Evolutionary conservation across 1,140 invertebrate species (phyloP).

Genomic region (Dreissena polymorpha): DNA sequence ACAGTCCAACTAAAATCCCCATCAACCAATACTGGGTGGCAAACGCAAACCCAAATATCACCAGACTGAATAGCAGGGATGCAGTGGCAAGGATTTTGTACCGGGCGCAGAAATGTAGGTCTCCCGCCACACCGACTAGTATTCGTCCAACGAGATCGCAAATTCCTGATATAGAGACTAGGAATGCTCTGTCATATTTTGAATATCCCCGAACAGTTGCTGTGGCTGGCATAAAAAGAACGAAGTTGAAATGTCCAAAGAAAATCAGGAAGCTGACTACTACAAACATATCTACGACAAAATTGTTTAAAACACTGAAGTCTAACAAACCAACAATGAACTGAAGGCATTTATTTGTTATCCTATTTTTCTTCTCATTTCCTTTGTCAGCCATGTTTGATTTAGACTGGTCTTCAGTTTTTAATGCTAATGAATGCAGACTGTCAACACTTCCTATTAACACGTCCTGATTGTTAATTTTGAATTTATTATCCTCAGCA

Average conservation of each 20-base stretch:
- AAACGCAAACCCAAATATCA: conserved; percentile 62
- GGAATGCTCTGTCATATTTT: conserved; percentile 64
- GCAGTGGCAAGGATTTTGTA: conserved; percentile 67
- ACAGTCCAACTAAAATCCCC: conserved; percentile 62
- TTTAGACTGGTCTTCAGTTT: conserved; percentile 27
- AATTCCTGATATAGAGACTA: conserved; percentile 68
- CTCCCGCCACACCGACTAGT: conserved; percentile 63
- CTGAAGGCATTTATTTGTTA: conserved; percentile 27
- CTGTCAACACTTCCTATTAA: conserved; percentile 44
- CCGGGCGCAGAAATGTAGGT: conserved; percentile 60
- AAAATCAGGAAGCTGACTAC: conserved; percentile 68
- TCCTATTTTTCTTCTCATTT: not conserved
- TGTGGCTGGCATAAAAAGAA: conserved; percentile 69
- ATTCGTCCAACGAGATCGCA: conserved; percentile 70
- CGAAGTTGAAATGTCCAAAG: conserved; percentile 73
- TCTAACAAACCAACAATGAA: conserved; percentile 60
- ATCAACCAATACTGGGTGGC: conserved; percentile 61
- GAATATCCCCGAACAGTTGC: conserved; percentile 52
- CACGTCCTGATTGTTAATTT: too few relatives aligned
- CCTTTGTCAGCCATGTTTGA: not conserved
- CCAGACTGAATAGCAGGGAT: conserved; percentile 59
- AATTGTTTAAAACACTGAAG: conserved; percentile 66
- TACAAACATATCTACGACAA: conserved; percentile 62
- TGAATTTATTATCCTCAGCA: too few relatives aligned
- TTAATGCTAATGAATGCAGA: conserved; percentile 28